Percentiles rank a stretch among this genome's conserved stretches.
Evolutionary conservation across 2,888 invertebrate species (phyloP).

Genomic region (Dichetophora obliterata): DNA sequence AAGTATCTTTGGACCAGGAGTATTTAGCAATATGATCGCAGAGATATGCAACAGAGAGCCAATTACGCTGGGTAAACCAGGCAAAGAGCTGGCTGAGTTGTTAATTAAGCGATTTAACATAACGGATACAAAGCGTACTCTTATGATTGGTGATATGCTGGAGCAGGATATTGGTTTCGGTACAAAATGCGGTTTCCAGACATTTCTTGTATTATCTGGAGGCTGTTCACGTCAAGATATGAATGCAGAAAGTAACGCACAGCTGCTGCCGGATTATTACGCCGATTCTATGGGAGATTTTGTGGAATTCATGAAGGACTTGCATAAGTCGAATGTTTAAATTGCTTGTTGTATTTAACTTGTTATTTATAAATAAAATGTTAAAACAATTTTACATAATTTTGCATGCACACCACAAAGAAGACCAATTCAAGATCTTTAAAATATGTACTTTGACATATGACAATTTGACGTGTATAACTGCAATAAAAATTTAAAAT

Average conservation of each 20-base stretch:
- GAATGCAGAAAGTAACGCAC: slow-evolving; percentile 49
- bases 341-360: too few species aligned
- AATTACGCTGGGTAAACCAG: slow-evolving; percentile 70
- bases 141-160: slow-evolving; percentile 90
- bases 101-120: slow-evolving; percentile 66
- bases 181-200: slow-evolving; percentile 77
- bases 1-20: slow-evolving; percentile 69
- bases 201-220: slow-evolving; percentile 79
- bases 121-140: slow-evolving; percentile 74
- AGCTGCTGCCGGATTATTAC: slow-evolving; percentile 62
- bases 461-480: too few species aligned
- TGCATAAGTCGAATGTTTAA: slow-evolving; percentile 53
- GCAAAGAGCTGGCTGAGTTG: slow-evolving; percentile 62
- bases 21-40: slow-evolving; percentile 65
- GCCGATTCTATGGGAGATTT: slow-evolving; percentile 64
- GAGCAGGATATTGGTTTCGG: slow-evolving; percentile 86
- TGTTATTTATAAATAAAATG: too few species aligned
- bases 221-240: slow-evolving; percentile 57
- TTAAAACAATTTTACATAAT: too few species aligned
- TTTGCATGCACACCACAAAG: too few species aligned
- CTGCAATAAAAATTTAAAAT: too few species aligned
- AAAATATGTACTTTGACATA: too few species aligned
- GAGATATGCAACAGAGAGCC: slow-evolving; percentile 64
- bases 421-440: too few species aligned
- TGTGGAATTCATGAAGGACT: slow-evolving; percentile 54